Base-by-base conservation (phyloP, 2,797 vertebrate genomes). In the Chelon labrosus region DNA sequence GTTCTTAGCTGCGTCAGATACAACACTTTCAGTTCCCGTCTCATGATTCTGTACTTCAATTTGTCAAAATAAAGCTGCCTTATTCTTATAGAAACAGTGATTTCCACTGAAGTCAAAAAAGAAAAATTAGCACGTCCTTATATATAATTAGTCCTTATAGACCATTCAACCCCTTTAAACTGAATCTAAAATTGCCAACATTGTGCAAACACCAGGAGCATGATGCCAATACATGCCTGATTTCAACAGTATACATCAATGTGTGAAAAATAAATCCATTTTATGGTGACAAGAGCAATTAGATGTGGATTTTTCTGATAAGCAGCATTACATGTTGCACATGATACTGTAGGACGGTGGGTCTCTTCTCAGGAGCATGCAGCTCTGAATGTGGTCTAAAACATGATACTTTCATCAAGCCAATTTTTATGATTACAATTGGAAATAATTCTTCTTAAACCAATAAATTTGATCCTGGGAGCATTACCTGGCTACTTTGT, bases 11-110 rank as follows among this genome's bases (percentile, higher is more conserved):
- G 38, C 57, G 62, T 60, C 35, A 56, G 31, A 47, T 54, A 14
- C 2, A 68, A 69, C 55, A 60, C 11, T 14, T 69, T 17, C 50
- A 57, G 3, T 31, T 31, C 11, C 14, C 31, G 27, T 0, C 17
- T 31, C 44, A 41, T n/a, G 20, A 68, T 44, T 27, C 44, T 10
- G 57, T 50, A 79, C 57, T 72, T 78, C 14, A 56, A 22, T 44
- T 59, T 10, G 8, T 80, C 64, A 69, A 77, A 79, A 81, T 69
- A 83, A 80, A 90, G 80, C 85, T 85, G 82, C 87, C 85, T 84
- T 91, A 90, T 89, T 88, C 84, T 77, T 82, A 56, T 65, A 78
- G 64, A 64, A 80, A 76, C 53, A 61, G 17, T 70, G 63, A 73
- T 39, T 73, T 55, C 44, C 56, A 65, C 19, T 73, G 27, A 74